phyloP scores from a whole-genome alignment of 1,140 invertebrate genomes.

The Drosophila pandora region DNA sequence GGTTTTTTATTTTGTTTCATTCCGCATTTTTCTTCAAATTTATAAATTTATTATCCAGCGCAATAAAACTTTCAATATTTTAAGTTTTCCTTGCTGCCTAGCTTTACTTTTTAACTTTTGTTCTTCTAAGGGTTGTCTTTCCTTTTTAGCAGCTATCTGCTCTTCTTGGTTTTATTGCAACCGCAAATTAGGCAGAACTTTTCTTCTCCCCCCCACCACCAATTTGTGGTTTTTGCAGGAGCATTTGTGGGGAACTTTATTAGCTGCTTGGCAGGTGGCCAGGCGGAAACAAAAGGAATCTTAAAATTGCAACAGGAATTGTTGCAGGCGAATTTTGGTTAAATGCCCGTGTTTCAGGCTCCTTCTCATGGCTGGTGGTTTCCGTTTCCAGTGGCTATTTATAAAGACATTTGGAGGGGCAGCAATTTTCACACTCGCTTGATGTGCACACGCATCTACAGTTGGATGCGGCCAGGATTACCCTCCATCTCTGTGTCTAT shows the following conservation, averaged over 20 bases:
- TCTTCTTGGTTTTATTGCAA: constrained; percentile 18
- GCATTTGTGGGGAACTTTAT: constrained; percentile 57
- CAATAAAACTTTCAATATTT: no score
- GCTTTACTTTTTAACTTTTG: neutral
- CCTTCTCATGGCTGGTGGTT: neutral
- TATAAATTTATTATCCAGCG: neutral
- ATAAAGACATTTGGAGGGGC: constrained; percentile 24
- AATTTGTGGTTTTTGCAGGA: constrained; percentile 9
- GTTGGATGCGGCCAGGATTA: constrained; percentile 1
- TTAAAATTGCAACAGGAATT: constrained; percentile 22
- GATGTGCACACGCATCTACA: constrained; percentile 48
- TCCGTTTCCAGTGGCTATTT: constrained; percentile 36
- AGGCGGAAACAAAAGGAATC: constrained; percentile 42
- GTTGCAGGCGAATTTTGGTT: constrained; percentile 18
- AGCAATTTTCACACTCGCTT: constrained; percentile 74
- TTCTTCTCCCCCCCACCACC: constrained; percentile 12
- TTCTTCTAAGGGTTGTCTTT: neutral
- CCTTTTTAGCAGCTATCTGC: constrained; percentile 9
- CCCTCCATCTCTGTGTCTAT: neutral
- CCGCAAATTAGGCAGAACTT: constrained; percentile 72
- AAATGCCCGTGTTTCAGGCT: constrained; percentile 28
- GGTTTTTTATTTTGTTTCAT: neutral
- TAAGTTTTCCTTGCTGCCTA: neutral
- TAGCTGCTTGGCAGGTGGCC: constrained; percentile 69
- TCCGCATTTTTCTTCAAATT: neutral